These are phyloP conservation scores for Charanyca ferruginea DNA, from an alignment of 2,888 invertebrate genomes.

Conservation along the genomic window DNA sequence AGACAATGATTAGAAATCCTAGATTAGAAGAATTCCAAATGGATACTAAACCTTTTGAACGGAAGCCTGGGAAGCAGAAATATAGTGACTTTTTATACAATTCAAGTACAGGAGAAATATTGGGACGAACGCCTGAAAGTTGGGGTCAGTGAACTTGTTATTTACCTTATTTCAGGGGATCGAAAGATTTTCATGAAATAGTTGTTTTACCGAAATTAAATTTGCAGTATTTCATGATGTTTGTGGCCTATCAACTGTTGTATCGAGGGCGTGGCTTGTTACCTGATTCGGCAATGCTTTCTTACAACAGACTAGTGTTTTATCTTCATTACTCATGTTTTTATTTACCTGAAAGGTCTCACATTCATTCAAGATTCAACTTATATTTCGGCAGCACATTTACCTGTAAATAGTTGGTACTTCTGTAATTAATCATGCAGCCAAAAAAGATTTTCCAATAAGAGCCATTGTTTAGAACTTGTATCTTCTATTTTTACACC, in stretches of 20 bases:
- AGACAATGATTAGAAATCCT: constrained; percentile 79
- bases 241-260: constrained; percentile 8
- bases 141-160: constrained; percentile 87
- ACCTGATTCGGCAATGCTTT: constrained; percentile 6
- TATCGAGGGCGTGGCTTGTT: constrained; percentile 59
- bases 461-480: not conserved
- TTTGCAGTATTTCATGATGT: constrained; percentile 2
- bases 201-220: not conserved
- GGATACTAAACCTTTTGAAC: constrained; percentile 74
- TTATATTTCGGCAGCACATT: not conserved
- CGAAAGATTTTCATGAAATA: not conserved
- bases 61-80: constrained; percentile 69
- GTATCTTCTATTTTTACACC: not conserved
- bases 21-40: constrained; percentile 84
- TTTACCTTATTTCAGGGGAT: constrained; percentile 29
- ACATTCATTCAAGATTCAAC: not conserved
- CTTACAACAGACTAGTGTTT: not conserved
- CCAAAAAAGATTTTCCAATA: not conserved
- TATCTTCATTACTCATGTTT: not conserved
- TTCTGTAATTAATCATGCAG: not conserved
- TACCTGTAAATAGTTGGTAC: not conserved
- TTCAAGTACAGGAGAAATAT: constrained; percentile 82
- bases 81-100: constrained; percentile 81
- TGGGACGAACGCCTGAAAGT: constrained; percentile 88
- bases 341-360: not conserved